phyloP scores from a whole-genome alignment of 1,140 invertebrate species.

The Nixonia krombeini region DNA sequence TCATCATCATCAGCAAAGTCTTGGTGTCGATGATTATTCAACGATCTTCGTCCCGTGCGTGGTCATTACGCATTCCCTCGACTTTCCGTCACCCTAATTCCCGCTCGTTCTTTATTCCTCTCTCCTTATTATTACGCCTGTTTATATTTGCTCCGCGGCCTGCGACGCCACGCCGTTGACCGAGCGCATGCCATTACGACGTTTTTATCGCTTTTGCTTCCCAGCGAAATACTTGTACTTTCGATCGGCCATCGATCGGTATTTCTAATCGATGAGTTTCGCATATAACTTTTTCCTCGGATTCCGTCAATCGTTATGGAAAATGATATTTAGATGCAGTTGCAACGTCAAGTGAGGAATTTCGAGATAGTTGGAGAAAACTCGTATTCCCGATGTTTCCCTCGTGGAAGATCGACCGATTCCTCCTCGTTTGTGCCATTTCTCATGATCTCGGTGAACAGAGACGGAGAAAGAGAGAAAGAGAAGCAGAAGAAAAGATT shows the following conservation, averaged over 20 bases:
- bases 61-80: slow-evolving; percentile 13
- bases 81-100: slow-evolving; percentile 11
- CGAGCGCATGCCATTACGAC: slow-evolving; percentile 22
- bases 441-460: slow-evolving; percentile 35
- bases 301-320: no score
- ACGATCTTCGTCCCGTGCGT: slow-evolving; percentile 14
- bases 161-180: slow-evolving; percentile 37
- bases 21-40: slow-evolving; percentile 32
- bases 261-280: no score
- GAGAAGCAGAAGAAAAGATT: slow-evolving; percentile 26
- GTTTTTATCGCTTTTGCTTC: slow-evolving; percentile 28
- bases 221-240: no score
- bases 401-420: slow-evolving; percentile 22
- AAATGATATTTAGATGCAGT: no score
- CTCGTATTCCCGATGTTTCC: no score
- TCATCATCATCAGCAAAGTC: slow-evolving; percentile 25
- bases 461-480: no score
- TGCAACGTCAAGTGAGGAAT: no score
- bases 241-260: no score
- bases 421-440: slow-evolving; percentile 29
- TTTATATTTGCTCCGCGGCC: slow-evolving; percentile 16
- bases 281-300: no score
- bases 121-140: slow-evolving; percentile 43
- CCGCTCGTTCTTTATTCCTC: slow-evolving; percentile 15
- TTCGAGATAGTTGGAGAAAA: no score